A percentile compares a stretch with the other conserved stretches of the same genome.
These are phyloP conservation scores for Labeo rohita DNA, from an alignment of 2,113 vertebrate species.

Conservation along the genomic window DNA sequence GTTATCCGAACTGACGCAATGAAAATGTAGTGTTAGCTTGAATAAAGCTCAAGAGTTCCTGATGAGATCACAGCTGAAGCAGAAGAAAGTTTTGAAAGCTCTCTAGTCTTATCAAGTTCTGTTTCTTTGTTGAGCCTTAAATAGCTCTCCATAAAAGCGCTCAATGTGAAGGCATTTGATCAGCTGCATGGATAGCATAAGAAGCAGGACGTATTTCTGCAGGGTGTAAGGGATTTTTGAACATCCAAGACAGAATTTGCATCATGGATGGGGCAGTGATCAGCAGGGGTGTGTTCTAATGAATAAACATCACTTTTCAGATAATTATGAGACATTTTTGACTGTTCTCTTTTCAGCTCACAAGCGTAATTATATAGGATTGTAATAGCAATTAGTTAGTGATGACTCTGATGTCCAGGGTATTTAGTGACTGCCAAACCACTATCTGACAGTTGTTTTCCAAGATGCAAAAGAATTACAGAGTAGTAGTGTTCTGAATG, in stretches of 20 bases:
- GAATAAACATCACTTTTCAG: conserved; percentile 63
- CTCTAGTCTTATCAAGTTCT: background rate
- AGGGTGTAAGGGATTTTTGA: conserved; percentile 28
- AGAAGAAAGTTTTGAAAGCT: conserved; percentile 26
- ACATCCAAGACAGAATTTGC: conserved; percentile 59
- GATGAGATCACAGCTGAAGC: background rate
- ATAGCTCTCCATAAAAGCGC: background rate
- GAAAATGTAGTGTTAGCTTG: background rate
- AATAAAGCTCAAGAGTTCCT: background rate
- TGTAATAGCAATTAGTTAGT: background rate
- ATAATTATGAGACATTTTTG: conserved; percentile 66
- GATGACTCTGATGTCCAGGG: conserved; percentile 43
- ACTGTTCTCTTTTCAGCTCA: conserved; percentile 57
- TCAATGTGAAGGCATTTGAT: conserved; percentile 1
- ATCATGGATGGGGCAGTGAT: conserved; percentile 54
- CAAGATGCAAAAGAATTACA: background rate
- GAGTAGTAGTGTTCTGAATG: background rate
- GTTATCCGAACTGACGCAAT: background rate
- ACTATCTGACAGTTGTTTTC: background rate
- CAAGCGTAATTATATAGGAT: conserved; percentile 59
- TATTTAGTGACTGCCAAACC: background rate
- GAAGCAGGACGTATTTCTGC: conserved; percentile 36
- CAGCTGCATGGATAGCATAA: background rate
- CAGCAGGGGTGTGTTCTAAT: conserved; percentile 65
- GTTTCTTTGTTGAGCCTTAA: conserved; percentile 2